Percentiles rank a stretch among this genome's conserved stretches.
These are phyloP conservation scores for Gymnoscopelus braueri DNA, from an alignment of 2,797 vertebrate genomes.

Conservation along the genomic window DNA sequence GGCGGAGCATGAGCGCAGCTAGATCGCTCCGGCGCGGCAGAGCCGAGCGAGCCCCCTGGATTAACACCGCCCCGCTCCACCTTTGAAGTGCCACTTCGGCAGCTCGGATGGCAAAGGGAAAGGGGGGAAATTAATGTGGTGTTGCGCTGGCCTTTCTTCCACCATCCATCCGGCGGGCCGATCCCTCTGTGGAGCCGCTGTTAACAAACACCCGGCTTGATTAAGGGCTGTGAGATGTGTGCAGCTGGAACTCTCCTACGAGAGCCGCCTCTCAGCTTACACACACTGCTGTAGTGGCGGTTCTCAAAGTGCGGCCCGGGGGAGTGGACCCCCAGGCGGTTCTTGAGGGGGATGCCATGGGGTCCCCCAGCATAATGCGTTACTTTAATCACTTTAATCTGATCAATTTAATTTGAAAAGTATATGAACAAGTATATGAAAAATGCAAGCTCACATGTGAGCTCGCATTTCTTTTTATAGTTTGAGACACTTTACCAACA, in stretches of 20 bases:
- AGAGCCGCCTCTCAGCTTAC: constrained; percentile 23
- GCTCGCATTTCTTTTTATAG: too few relatives aligned
- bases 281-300: not conserved
- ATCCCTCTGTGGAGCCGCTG: constrained; percentile 27
- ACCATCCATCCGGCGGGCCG: constrained; percentile 27
- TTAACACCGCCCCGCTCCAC: constrained; percentile 67
- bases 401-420: too few relatives aligned
- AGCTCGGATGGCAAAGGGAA: constrained; percentile 67
- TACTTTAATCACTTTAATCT: too few relatives aligned
- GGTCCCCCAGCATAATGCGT: too few relatives aligned
- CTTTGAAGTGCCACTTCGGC: constrained; percentile 77
- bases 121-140: constrained; percentile 67
- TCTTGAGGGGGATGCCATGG: too few relatives aligned
- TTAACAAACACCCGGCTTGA: constrained; percentile 47
- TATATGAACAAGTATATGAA: too few relatives aligned
- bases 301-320: too few relatives aligned
- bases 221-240: constrained; percentile 28
- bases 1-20: too few relatives aligned
- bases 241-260: constrained; percentile 44
- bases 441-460: too few relatives aligned
- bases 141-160: constrained; percentile 50
- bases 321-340: too few relatives aligned
- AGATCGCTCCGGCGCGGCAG: not conserved
- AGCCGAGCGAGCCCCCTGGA: constrained; percentile 46
- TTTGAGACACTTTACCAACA: too few relatives aligned